Evolutionary conservation across 2,888 invertebrate genomes (phyloP).

Genomic region (Mythimna loreyi): DNA sequence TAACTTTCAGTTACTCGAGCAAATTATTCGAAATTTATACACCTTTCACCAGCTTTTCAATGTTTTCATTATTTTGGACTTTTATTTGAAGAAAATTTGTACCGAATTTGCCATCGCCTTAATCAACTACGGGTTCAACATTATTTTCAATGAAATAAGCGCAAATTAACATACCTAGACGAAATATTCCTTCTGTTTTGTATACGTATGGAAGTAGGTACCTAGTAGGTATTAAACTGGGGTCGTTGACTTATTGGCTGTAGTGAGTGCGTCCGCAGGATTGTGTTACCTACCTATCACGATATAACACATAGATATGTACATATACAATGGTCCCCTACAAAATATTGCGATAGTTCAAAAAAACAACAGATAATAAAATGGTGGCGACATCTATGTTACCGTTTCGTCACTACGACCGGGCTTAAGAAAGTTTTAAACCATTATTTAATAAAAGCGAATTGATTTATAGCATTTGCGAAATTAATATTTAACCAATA

Average conservation of each 20-base stretch:
- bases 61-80: background rate
- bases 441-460: background rate
- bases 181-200: background rate
- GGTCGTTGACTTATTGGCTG: slow-evolving; percentile 9
- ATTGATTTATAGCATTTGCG: background rate
- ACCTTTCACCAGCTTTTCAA: slow-evolving; percentile 37
- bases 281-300: slow-evolving; percentile 12
- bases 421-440: background rate
- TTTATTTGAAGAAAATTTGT: background rate
- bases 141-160: background rate
- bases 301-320: background rate
- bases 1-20: slow-evolving; percentile 33
- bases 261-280: slow-evolving; percentile 2
- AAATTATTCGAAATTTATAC: slow-evolving; percentile 15
- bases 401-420: background rate
- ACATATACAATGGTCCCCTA: background rate
- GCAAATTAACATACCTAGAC: background rate
- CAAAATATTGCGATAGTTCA: background rate
- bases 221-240: slow-evolving; percentile 11
- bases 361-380: slow-evolving; percentile 8
- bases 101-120: background rate
- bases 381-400: background rate
- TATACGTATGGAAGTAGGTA: background rate
- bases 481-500: background rate
- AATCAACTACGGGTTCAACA: too few species aligned